Conservation (phyloP, 2,113 vertebrate genomes). For the Oncorhynchus keta region DNA sequence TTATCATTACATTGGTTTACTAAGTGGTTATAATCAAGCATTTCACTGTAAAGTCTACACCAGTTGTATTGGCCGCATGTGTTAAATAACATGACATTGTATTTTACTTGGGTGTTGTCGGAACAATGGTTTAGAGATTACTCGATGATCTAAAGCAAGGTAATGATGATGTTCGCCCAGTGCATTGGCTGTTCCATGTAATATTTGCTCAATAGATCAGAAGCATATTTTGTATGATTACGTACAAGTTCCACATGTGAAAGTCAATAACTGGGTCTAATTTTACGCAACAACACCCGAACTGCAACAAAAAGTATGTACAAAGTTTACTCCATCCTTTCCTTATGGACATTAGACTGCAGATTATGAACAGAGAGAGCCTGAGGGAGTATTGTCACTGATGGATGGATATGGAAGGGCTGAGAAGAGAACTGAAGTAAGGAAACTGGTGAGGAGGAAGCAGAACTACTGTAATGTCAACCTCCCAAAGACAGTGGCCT, state of each 20-base stretch:
- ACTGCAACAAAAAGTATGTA: neutral
- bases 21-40: too few species aligned
- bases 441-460: neutral
- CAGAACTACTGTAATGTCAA: neutral
- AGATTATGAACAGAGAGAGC: neutral
- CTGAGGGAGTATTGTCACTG: neutral
- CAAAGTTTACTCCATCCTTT: neutral
- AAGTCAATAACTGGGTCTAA: neutral
- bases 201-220: neutral
- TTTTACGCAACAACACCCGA: neutral
- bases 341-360: neutral
- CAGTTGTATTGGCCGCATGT: too few species aligned
- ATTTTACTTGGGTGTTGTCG: neutral
- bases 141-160: neutral
- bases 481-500: neutral
- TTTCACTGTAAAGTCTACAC: too few species aligned
- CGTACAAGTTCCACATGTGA: neutral
- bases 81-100: too few species aligned
- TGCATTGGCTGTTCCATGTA: conserved; percentile 13
- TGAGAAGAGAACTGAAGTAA: neutral
- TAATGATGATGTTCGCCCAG: neutral
- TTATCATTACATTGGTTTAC: neutral
- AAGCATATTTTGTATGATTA: neutral
- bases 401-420: neutral
- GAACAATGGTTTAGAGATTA: neutral